These are phyloP conservation scores for Phodopus roborovskii DNA, from an alignment of 2,113 vertebrate species.

Conservation along the genomic window DNA sequence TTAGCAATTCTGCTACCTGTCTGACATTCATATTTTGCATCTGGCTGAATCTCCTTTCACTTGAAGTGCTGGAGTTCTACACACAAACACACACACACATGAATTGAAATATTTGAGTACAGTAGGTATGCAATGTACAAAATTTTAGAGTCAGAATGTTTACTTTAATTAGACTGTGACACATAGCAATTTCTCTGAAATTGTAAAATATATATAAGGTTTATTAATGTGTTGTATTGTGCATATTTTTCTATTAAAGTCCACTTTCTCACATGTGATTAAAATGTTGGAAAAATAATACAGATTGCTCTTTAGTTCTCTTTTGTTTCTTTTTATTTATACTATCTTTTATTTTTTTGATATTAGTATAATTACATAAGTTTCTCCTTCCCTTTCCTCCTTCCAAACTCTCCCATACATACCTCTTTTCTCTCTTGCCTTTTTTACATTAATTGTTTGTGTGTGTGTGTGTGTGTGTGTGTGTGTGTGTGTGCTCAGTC, in stretches of 20 bases:
- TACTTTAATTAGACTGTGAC: neutral
- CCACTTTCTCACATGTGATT: neutral
- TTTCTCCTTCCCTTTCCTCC: neutral
- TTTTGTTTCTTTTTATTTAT: neutral
- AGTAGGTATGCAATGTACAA: neutral
- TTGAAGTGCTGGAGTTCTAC: neutral
- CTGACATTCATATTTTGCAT: neutral
- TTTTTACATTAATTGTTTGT: neutral
- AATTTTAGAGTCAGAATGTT: neutral
- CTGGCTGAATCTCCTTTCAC: neutral
- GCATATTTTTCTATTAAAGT: neutral
- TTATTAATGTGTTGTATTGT: neutral
- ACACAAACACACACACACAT: neutral
- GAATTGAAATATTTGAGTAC: too few relatives aligned
- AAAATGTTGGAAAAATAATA: neutral
- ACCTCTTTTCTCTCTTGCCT: neutral
- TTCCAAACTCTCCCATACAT: neutral
- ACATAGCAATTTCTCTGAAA: slow-evolving; percentile 15
- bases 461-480: neutral
- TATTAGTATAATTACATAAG: neutral
- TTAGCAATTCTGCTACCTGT: neutral
- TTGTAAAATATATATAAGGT: neutral
- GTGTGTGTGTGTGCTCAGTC: neutral
- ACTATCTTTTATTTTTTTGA: neutral
- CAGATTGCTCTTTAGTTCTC: neutral